Evolutionary conservation across 1,140 invertebrate species (phyloP).

Genomic region (Venustaconcha ellipsiformis): DNA sequence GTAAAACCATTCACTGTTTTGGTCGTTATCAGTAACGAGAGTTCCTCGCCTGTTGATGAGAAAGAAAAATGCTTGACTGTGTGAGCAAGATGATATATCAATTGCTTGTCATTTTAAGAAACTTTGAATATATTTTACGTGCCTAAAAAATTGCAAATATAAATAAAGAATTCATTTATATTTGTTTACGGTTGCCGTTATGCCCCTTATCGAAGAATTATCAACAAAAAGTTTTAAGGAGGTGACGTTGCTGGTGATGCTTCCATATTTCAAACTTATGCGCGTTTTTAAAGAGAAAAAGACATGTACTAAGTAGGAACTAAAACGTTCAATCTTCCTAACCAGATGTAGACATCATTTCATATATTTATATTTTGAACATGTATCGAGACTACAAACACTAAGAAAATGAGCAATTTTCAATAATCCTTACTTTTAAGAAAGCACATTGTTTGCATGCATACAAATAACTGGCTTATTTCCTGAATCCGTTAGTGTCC

Average conservation of each 20-base stretch:
- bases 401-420: background rate
- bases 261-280: no score
- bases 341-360: background rate
- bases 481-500: no score
- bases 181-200: background rate
- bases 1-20: slow-evolving; percentile 59
- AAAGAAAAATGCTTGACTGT: background rate
- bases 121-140: background rate
- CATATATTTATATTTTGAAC: background rate
- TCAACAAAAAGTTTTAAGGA: no score
- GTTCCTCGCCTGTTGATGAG: slow-evolving; percentile 46
- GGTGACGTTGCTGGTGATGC: no score
- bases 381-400: background rate
- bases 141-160: background rate
- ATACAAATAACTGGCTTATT: background rate
- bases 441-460: background rate
- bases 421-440: background rate
- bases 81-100: background rate
- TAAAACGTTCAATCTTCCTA: no score
- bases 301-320: no score
- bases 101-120: background rate
- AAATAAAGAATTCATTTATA: background rate
- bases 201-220: no score
- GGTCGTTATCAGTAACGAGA: slow-evolving; percentile 51
- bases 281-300: no score